Conservation (phyloP, 2,888 invertebrate species). For the Tinea semifulvella region DNA sequence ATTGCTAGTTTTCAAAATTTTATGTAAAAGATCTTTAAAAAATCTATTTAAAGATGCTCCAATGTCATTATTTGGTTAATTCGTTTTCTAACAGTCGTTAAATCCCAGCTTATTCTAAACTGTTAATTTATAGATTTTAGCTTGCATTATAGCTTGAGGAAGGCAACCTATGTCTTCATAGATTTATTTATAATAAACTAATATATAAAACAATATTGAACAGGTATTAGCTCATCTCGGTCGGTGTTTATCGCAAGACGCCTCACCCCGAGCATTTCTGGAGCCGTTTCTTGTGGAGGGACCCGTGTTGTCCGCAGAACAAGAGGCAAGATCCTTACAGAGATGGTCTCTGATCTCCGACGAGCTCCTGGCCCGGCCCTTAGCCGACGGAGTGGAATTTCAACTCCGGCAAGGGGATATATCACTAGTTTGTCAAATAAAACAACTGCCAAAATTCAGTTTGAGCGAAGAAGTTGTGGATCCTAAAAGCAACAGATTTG, state of each 20-base stretch:
- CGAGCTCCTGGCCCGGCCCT: constrained; percentile 85
- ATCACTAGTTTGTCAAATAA: constrained; percentile 86
- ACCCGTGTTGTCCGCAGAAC: constrained; percentile 86
- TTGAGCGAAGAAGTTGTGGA: constrained; percentile 96
- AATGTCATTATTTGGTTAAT: too few species aligned
- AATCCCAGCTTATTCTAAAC: too few species aligned
- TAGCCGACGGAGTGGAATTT: constrained; percentile 86
- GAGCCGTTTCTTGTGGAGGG: constrained; percentile 91
- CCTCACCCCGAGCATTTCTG: constrained; percentile 93
- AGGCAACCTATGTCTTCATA: too few species aligned
- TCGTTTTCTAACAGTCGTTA: too few species aligned
- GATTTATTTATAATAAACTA: too few species aligned
- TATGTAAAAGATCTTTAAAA: too few species aligned
- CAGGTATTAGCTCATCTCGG: constrained; percentile 86
- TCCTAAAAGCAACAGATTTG: constrained; percentile 95
- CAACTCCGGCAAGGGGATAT: constrained; percentile 94
- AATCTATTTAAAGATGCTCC: too few species aligned
- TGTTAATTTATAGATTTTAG: too few species aligned
- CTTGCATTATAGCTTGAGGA: too few species aligned
- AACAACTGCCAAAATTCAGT: constrained; percentile 91
- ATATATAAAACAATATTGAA: too few species aligned
- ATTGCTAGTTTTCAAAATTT: too few species aligned
- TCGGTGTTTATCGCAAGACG: constrained; percentile 90
- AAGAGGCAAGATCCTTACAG: constrained; percentile 83
- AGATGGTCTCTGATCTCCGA: constrained; percentile 97